A percentile compares a stretch with the other conserved stretches of the same genome.
phyloP scores from a whole-genome alignment of 2,888 invertebrate genomes.

The Lepidochrysops patricia region DNA sequence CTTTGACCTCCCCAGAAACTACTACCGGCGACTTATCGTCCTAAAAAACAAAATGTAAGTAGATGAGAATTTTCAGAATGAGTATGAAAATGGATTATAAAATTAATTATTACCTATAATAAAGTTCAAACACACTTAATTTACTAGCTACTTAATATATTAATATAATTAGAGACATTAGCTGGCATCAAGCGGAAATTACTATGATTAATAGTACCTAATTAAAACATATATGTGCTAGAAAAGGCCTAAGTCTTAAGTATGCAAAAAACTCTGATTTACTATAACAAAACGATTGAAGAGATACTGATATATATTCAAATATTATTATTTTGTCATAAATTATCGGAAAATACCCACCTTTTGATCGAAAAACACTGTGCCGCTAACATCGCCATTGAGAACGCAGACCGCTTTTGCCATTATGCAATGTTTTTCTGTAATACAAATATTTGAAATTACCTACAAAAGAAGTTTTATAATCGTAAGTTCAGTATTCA shows the following conservation, averaged over 20 bases:
- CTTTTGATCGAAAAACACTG: slow-evolving; percentile 85
- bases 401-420: slow-evolving; percentile 90
- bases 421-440: slow-evolving; percentile 24
- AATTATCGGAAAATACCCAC: slow-evolving; percentile 41
- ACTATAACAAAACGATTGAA: not conserved
- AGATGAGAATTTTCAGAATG: not conserved
- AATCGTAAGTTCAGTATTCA: not conserved
- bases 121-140: no score
- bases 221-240: no score
- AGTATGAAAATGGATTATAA: no score
- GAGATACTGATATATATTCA: not conserved
- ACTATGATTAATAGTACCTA: no score
- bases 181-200: no score
- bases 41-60: slow-evolving; percentile 50
- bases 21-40: slow-evolving; percentile 78
- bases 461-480: not conserved
- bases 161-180: no score
- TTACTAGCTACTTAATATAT: no score
- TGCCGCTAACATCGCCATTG: slow-evolving; percentile 88
- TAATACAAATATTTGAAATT: slow-evolving; percentile 3
- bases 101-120: no score
- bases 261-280: no score
- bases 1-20: slow-evolving; percentile 87
- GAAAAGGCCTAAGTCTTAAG: no score
- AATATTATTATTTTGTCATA: not conserved